Conservation (phyloP, 1,140 invertebrate genomes). For the Pantala flavescens region DNA sequence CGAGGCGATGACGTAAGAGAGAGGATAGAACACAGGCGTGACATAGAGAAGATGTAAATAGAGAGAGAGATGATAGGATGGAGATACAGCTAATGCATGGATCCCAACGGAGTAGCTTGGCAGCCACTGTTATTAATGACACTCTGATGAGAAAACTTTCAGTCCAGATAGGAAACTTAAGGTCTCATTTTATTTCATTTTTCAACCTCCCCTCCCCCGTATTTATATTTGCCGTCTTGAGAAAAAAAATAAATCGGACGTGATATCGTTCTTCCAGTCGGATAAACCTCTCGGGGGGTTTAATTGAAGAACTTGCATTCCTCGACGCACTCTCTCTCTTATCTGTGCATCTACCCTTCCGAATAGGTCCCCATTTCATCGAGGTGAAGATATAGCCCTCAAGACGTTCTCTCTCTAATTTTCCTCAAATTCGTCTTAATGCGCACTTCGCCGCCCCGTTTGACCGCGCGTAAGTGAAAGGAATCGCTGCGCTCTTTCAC, state of each 20-base stretch:
- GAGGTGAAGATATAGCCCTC: too few species aligned
- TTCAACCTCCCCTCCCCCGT: background rate
- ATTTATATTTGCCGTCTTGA: background rate
- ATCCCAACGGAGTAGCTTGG: background rate
- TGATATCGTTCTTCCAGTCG: background rate
- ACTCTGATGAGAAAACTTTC: constrained; percentile 2
- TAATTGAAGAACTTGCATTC: background rate
- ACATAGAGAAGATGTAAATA: background rate
- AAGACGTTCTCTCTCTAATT: too few species aligned
- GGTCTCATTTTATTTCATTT: background rate
- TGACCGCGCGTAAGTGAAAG: background rate
- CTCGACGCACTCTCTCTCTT: background rate
- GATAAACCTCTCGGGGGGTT: background rate
- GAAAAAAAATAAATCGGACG: background rate
- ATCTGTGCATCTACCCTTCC: background rate
- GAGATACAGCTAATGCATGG: background rate
- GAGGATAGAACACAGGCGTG: background rate
- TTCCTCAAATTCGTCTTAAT: background rate
- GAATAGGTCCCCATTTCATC: background rate
- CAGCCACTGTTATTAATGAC: background rate
- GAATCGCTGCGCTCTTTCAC: background rate
- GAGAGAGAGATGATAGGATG: background rate
- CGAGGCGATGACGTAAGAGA: too few species aligned
- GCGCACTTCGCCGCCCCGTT: background rate
- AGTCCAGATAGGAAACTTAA: constrained; percentile 2